Conservation (phyloP, 2,113 vertebrate species). For the Rutilus rutilus region DNA sequence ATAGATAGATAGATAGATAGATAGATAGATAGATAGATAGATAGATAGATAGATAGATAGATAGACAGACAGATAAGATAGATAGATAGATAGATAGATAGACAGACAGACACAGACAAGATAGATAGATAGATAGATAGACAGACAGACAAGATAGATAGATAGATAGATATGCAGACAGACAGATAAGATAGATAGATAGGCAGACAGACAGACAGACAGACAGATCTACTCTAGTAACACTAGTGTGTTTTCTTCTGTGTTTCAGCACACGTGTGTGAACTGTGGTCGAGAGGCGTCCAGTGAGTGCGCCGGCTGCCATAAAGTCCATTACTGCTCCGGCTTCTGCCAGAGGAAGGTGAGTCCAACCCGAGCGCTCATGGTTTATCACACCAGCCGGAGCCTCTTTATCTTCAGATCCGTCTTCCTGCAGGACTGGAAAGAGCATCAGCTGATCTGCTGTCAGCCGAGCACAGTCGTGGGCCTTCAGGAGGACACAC, state of each 20-base stretch:
- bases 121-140: too few species aligned
- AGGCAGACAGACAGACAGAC: not conserved
- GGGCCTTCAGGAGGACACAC: slow-evolving; percentile 81
- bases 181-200: too few species aligned
- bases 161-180: rapidly evolving
- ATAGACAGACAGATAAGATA: too few species aligned
- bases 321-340: slow-evolving; percentile 98
- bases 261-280: slow-evolving; percentile 87
- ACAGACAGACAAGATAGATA: too few species aligned
- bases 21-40: too few species aligned
- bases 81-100: too few species aligned
- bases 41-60: too few species aligned
- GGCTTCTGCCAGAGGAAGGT: slow-evolving; percentile 97
- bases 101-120: too few species aligned
- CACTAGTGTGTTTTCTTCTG: not conserved
- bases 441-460: slow-evolving; percentile 94
- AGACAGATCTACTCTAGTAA: not conserved
- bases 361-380: slow-evolving; percentile 24
- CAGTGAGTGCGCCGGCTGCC: slow-evolving; percentile 93
- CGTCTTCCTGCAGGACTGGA: slow-evolving; percentile 90
- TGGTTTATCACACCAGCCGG: not conserved
- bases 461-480: slow-evolving; percentile 80
- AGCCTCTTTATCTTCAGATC: not conserved
- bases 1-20: too few species aligned
- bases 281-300: slow-evolving; percentile 94